Evolutionary conservation across 2,113 vertebrate species (phyloP).

Genomic region (Elachura formosa): DNA sequence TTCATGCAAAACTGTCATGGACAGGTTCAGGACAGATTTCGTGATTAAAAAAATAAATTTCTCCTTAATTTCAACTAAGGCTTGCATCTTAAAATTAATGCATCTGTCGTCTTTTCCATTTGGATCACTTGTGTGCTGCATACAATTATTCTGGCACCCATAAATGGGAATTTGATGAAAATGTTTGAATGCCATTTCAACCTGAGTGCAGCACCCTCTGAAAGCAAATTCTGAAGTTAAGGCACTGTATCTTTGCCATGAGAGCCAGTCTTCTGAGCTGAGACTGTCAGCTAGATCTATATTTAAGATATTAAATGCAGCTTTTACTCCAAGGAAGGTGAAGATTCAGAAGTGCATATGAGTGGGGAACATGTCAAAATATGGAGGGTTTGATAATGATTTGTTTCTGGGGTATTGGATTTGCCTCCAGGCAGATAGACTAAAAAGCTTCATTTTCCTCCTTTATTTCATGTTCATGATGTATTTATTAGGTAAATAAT

Average conservation of each 20-base stretch:
- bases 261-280: background rate
- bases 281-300: background rate
- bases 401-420: slow-evolving; percentile 40
- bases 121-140: background rate
- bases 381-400: background rate
- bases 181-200: background rate
- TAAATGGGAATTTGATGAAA: background rate
- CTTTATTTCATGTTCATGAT: slow-evolving; percentile 41
- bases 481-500: slow-evolving; percentile 64
- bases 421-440: slow-evolving; percentile 34
- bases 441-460: slow-evolving; percentile 37
- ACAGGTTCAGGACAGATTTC: background rate
- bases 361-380: slow-evolving; percentile 19
- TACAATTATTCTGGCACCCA: background rate
- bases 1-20: background rate
- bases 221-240: background rate
- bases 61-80: background rate
- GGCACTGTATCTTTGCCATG: background rate
- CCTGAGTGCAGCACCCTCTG: background rate
- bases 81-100: background rate
- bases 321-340: background rate
- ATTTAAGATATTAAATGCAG: background rate
- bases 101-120: background rate
- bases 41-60: background rate
- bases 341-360: background rate